Evolutionary conservation across 1,140 invertebrate genomes (phyloP), one percentile per base, ranked within the genome.

Genomic region (Leptinotarsa lineolata): DNA sequence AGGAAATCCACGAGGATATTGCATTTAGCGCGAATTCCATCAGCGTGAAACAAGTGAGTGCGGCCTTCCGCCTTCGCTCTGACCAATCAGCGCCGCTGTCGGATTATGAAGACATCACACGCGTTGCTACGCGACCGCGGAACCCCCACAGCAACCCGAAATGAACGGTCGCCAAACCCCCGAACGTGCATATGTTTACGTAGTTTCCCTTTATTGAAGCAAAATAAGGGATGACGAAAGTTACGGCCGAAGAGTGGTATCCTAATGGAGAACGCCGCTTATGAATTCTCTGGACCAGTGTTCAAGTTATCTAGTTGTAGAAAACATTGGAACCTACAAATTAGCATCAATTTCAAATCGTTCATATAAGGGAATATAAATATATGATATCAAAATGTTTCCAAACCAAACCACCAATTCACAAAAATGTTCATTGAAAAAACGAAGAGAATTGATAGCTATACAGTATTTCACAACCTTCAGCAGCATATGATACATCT

Each of bases 61-160:
- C 75, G 69, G 69, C 77, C 75, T 74, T 75, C 76, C 72, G 76
- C 76, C 72, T 74, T 74, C 78, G 61, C 76, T 77, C 80, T 79
- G 81, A 81, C 81, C 81, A 82, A 82, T 82, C 80, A 81, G 80
- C 81, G 79, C 70, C 76, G 79, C 75, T 78, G 78, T 75, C 78
- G 80, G 79, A 80, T 82, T 82, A 82, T 82, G 80, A 82, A 81
- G 81, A 82, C 81, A 81, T 82, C 80, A 81, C 76, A 78, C 79
- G 79, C 80, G 81, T 82, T 82, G 81, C 81, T 81, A 81, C 77
- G 81, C 81, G 77, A 82, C 81, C 80, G 77, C 79, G 77, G 74
- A 76, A 72, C 77, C 78, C 76, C 72, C 70, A 76, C 74, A 78
- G 76, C 74, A 76, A 77, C 74, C 79, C 79, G 77, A 18, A 77